Evolutionary conservation across 1,140 invertebrate genomes (phyloP), one percentile per base, ranked within the genome.

Genomic region (Holotrichia oblita): DNA sequence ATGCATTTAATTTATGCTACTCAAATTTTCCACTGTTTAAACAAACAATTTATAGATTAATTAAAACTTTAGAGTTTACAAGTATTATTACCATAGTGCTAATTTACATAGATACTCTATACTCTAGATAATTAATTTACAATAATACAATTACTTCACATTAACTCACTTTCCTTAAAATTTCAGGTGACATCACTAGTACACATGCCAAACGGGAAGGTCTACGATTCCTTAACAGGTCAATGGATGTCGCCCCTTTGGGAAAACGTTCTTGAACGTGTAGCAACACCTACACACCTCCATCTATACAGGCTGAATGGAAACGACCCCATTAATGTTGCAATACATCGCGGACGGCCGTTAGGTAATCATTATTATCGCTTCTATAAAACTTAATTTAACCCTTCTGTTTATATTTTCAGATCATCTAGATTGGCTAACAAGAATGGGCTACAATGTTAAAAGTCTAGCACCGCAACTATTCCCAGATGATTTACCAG

Each of bases 191-290:
- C 96, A 2, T 94, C 94, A 8, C 87, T 99, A 77, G 94, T 98
- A 0, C 95, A 98, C 82, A 96, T 98, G 95, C 92, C 93, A 17
- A 93, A 95, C 84, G 94, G 94, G 7, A 93, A 97, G 88, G 95
- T 98, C 8, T 99, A 99, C 84, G 97, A 99, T 88, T 96, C 97
- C 6, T 87, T 97, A 55, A 97, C 97, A 83, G 97, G 97, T 0
- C 95, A 97, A 83, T 98, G 95, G 95, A 94, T 98, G 91, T 95
- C 95, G 40, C 97, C 97, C 0, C 90, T 96, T 61, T 98, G 96
- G 94, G 93, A 96, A 83, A 92, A 93, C 77, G 91, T 97, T 1
- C 88, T 95, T 6, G 92, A 95, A 81, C 89, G 93, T 78, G 90
- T 96, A 27, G 90, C 93, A 40, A 94, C 91, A 17, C 95, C 95